These are phyloP conservation scores for Thymallus thymallus DNA, from an alignment of 2,113 vertebrate genomes.

Conservation along the genomic window DNA sequence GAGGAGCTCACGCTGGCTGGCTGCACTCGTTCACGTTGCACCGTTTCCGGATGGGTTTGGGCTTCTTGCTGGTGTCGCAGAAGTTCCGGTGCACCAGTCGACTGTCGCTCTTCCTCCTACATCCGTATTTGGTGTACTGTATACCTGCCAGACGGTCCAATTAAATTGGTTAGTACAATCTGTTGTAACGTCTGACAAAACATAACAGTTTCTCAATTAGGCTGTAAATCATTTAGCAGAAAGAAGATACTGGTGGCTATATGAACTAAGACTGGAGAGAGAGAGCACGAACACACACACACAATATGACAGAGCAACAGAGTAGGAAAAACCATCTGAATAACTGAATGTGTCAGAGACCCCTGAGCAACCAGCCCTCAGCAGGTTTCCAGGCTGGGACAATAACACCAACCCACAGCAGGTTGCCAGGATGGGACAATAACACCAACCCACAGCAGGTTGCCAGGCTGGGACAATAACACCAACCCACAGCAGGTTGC, in stretches of 20 bases:
- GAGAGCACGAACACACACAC: not conserved
- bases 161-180: not conserved
- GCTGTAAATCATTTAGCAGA: no score
- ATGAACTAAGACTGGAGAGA: not conserved
- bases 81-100: conserved; percentile 90
- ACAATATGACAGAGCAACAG: not conserved
- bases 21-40: conserved; percentile 88
- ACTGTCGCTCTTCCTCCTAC: conserved; percentile 85
- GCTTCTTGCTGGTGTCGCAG: conserved; percentile 87
- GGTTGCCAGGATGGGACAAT: no score
- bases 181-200: not conserved
- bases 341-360: no score
- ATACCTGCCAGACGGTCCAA: conserved; percentile 73
- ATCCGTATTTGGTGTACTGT: conserved; percentile 96
- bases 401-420: no score
- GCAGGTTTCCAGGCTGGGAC: no score
- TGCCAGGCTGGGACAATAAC: no score
- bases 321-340: no score
- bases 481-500: no score
- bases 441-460: no score
- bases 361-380: no score
- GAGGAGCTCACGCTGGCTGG: conserved; percentile 80
- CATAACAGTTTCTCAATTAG: no score
- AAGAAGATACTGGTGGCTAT: no score
- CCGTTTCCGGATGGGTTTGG: conserved; percentile 91